Evolutionary conservation across 2,113 vertebrate genomes (phyloP).

Genomic region (Hippocampus mohnikei): DNA sequence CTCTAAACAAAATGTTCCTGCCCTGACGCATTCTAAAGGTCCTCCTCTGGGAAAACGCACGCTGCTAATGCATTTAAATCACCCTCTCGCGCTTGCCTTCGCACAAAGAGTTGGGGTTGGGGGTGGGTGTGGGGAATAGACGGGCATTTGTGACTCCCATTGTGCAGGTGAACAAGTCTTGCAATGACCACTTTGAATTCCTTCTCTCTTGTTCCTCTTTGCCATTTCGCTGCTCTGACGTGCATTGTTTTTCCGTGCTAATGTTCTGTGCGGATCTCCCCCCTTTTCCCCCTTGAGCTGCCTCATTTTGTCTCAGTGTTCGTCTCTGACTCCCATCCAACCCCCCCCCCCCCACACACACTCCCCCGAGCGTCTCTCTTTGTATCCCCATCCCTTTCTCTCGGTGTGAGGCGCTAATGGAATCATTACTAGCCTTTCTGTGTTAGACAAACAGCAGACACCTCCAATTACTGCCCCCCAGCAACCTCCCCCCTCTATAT

Average conservation of each 20-base stretch:
- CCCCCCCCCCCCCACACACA: neutral
- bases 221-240: constrained; percentile 19
- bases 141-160: constrained; percentile 41
- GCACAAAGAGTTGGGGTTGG: constrained; percentile 42
- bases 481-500: constrained; percentile 48
- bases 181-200: constrained; percentile 39
- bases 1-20: constrained; percentile 54
- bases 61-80: constrained; percentile 68
- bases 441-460: constrained; percentile 72
- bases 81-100: constrained; percentile 36
- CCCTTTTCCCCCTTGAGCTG: constrained; percentile 26
- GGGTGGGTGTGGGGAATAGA: constrained; percentile 5
- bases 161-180: constrained; percentile 46
- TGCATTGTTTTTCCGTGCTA: constrained; percentile 19
- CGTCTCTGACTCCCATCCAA: constrained; percentile 7
- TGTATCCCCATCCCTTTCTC: constrained; percentile 12
- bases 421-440: constrained; percentile 69
- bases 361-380: neutral
- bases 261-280: constrained; percentile 26
- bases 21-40: constrained; percentile 42
- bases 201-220: constrained; percentile 35
- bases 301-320: constrained; percentile 25
- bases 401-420: constrained; percentile 62
- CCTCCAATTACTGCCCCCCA: constrained; percentile 62
- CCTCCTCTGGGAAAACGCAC: constrained; percentile 54